A percentile compares a stretch with the other conserved stretches of the same genome.
phyloP scores from a whole-genome alignment of 1,140 invertebrate species.

The Trachymyrmex septentrionalis region DNA sequence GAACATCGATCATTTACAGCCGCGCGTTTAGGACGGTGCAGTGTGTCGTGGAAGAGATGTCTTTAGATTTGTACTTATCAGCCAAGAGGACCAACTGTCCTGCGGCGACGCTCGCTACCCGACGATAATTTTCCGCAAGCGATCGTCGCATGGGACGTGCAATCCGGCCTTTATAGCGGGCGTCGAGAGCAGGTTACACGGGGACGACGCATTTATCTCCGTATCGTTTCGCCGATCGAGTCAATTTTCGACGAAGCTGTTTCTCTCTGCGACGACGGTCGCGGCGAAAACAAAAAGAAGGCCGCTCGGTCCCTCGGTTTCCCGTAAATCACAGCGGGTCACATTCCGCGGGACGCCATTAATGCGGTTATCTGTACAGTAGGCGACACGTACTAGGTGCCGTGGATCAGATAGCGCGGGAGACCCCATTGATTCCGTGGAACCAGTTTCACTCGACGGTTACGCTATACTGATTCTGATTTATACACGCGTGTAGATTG shows the following conservation, averaged over 20 bases:
- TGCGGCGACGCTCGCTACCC: slow-evolving; percentile 11
- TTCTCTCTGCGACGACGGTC: slow-evolving; percentile 19
- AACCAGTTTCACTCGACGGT: slow-evolving; percentile 73
- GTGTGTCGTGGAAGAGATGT: background rate
- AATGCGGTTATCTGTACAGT: slow-evolving; percentile 74
- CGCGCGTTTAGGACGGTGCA: background rate
- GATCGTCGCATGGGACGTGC: slow-evolving; percentile 22
- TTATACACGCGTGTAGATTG: slow-evolving; percentile 20
- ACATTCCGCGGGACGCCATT: slow-evolving; percentile 70
- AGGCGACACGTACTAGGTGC: slow-evolving; percentile 71
- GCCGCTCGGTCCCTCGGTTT: slow-evolving; percentile 55
- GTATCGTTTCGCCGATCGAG: slow-evolving; percentile 65
- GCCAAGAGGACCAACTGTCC: slow-evolving; percentile 4
- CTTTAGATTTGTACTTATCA: slow-evolving; percentile 37
- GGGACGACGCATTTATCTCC: slow-evolving; percentile 56
- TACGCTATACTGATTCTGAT: slow-evolving; percentile 70
- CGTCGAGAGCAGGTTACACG: slow-evolving; percentile 25
- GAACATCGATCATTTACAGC: slow-evolving; percentile 28
- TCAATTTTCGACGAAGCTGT: slow-evolving; percentile 71
- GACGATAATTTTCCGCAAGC: slow-evolving; percentile 48
- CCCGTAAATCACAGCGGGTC: slow-evolving; percentile 69
- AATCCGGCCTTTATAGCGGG: slow-evolving; percentile 36
- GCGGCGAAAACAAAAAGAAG: slow-evolving; percentile 56
- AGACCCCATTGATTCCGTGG: slow-evolving; percentile 73
- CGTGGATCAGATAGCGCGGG: slow-evolving; percentile 70